Base-by-base conservation (phyloP, 2,797 vertebrate genomes). In the Bryconaethiops microstoma region DNA sequence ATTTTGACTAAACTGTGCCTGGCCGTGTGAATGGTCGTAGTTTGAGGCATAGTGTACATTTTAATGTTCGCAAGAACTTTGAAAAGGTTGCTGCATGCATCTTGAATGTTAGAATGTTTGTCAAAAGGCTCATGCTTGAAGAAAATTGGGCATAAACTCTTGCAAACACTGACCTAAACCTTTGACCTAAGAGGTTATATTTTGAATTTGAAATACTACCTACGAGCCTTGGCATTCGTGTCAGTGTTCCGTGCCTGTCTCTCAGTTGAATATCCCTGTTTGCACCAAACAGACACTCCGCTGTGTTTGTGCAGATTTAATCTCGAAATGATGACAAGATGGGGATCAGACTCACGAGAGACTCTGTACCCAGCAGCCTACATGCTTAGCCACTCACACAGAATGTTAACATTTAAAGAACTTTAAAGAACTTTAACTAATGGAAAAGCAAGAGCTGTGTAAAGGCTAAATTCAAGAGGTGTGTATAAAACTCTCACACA, bases 291-390 rank as follows among this genome's bases (percentile, higher is more conserved):
- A 7, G 50, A n/a, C 39, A n/a, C 70, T 29, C 52, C 7, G 52
- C 70, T 19, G 70, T 52, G 48, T 29, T 12, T 55, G 48, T 55
- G 69, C 16, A 35, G 25, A 55, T 54, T 52, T 73, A 40, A 73
- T 55, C 50, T 73, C 52, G 13, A 19, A 73, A 73, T 73, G 70
- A 55, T n/a, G 52, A 57, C 50, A 39, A 73, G 70, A 73, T 23
- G 7, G 70, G 54, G 70, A 29, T 55, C 70, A 57, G 25, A 55
- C 52, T 39, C 17, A 29, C 4, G 4, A 72, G 50, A 55, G 25
- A 35, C 29, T 57, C 9, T 6, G 16, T 17, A 29, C 68, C 2
- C n/a, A 2, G 5, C 14, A 19, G 17, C 29, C n/a, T 17, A 12
- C 50, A 7, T 29, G 10, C 17, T 35, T 39, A 3, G 7, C 50